Conservation (phyloP, 1,140 invertebrate species). For the Meloidogyne exigua region DNA sequence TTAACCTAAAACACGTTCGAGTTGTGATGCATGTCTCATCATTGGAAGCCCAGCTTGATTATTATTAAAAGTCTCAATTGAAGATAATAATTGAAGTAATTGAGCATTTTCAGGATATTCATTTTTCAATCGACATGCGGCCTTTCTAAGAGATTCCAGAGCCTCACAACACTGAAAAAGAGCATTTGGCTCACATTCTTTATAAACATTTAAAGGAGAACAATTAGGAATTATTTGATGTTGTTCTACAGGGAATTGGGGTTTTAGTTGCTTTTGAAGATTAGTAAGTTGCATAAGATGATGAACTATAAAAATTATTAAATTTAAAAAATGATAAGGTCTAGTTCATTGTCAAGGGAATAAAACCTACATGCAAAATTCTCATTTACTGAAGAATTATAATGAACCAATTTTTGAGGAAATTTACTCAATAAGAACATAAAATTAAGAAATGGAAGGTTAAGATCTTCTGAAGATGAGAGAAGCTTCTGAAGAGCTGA, state of each 20-base stretch:
- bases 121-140: constrained; percentile 72
- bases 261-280: constrained; percentile 3
- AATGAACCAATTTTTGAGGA: neutral
- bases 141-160: constrained; percentile 70
- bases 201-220: constrained; percentile 75
- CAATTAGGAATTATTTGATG: neutral
- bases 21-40: constrained; percentile 81
- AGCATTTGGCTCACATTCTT: constrained; percentile 78
- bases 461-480: neutral
- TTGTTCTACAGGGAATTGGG: neutral
- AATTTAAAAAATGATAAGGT: neutral
- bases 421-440: neutral
- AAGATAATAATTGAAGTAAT: constrained; percentile 72
- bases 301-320: constrained; percentile 19
- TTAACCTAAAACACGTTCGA: constrained; percentile 74
- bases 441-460: neutral
- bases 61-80: constrained; percentile 67
- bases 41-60: constrained; percentile 75
- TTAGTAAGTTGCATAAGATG: constrained; percentile 29
- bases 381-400: neutral
- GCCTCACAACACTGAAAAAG: constrained; percentile 73
- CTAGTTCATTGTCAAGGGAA: neutral
- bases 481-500: neutral
- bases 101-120: constrained; percentile 88
- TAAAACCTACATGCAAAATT: constrained; percentile 7